Base-by-base conservation (phyloP, 2,113 vertebrate species). In the Morone saxatilis region DNA sequence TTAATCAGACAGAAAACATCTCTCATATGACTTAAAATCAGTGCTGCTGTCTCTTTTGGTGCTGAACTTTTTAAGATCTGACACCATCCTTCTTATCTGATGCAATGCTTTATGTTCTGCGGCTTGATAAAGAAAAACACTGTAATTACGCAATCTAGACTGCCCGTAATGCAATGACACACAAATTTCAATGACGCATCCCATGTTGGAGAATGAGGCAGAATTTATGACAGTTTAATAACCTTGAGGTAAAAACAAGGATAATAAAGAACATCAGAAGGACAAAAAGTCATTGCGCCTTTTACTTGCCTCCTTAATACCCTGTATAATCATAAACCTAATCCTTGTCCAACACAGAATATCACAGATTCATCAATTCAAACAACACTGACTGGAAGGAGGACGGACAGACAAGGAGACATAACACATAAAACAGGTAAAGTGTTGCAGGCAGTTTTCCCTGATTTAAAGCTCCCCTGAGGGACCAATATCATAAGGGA, bases 381-480 rank as follows among this genome's bases (percentile, higher is more conserved):
- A 83, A 72, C 67, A 56, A 38, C 6, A 6, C 22, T 79, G 40
- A 19, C 16, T 82, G 61, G 60, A 65, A 31, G 31, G 67, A 51
- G 68, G 41, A 84, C 87, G 86, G 76, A 78, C 81, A 57, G 57
- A 81, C 78, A 91, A 85, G 87, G 86, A 90, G 65, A 86, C 22
- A 48, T 56, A 66, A 71, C 45, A 81, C 53, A 47, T 65, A 66
- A n/a, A 73, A 59, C 17, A 60, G 53, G 67, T 65, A 36, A 73
- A 48, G 57, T 36, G 38, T 62, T 38, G 14, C 65, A 62, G 41
- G 57, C 63, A 70, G 74, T 83, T 72, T 85, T 77, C 50, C 50
- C 57, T 0, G 10, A 62, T 12, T 41, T 72, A 62, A 75, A 63
- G 71, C 71, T 60, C 53, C 36, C 72, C 59, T 25, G 57, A 50